Evolutionary conservation across 2,888 invertebrate species (phyloP).

Genomic region (Chrysodeixis includens): DNA sequence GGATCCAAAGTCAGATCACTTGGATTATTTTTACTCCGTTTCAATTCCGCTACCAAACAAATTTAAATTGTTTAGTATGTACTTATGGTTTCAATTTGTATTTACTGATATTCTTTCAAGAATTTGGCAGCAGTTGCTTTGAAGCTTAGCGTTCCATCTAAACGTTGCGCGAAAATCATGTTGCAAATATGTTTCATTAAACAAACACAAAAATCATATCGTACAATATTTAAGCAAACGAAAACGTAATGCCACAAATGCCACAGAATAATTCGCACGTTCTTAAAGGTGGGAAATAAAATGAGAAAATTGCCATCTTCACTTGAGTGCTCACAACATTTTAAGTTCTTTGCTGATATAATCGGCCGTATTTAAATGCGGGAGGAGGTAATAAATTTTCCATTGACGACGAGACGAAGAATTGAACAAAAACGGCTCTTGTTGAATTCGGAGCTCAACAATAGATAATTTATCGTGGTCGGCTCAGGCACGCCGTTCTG

Average conservation of each 20-base stretch:
- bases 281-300: conserved; percentile 69
- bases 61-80: conserved; percentile 6
- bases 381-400: conserved; percentile 85
- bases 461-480: conserved; percentile 87
- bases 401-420: conserved; percentile 87
- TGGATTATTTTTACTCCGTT: neutral
- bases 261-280: conserved; percentile 61
- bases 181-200: neutral
- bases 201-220: neutral
- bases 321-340: conserved; percentile 78
- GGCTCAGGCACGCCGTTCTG: conserved; percentile 72
- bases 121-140: neutral
- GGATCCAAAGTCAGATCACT: conserved; percentile 1
- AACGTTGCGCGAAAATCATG: neutral
- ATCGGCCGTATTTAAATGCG: conserved; percentile 87
- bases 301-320: conserved; percentile 76
- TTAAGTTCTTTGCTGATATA: conserved; percentile 78
- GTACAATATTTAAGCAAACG: conserved; percentile 6
- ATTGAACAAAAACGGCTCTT: conserved; percentile 88
- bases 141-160: neutral
- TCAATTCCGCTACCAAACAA: neutral
- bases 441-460: conserved; percentile 84
- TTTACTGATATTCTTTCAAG: neutral
- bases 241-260: conserved; percentile 54
- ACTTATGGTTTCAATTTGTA: conserved; percentile 7